Evolutionary conservation across 2,113 vertebrate genomes (phyloP).

Genomic region (Nannospalax galili): DNA sequence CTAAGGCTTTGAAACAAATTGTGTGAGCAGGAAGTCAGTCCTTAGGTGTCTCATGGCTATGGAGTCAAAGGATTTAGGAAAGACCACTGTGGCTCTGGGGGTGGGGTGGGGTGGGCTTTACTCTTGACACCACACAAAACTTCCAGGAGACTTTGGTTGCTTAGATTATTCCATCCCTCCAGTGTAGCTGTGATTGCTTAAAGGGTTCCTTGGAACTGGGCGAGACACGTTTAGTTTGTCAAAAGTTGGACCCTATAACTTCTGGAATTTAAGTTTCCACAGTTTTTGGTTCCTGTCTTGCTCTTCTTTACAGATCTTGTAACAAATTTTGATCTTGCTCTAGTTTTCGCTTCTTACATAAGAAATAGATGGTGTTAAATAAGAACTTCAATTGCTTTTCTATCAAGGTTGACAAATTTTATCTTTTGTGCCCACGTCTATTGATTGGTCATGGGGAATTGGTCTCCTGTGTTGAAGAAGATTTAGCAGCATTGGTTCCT

Average conservation of each 20-base stretch:
- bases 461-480: background rate
- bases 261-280: background rate
- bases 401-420: background rate
- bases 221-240: background rate
- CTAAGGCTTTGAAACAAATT: background rate
- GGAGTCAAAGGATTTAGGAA: background rate
- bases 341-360: background rate
- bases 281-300: background rate
- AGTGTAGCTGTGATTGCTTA: background rate
- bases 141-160: background rate
- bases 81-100: background rate
- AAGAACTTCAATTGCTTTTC: constrained; percentile 36
- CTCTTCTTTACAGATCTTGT: background rate
- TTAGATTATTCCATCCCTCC: background rate
- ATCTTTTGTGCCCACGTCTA: background rate
- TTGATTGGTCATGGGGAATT: background rate
- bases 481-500: background rate
- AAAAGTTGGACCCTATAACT: background rate
- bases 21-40: background rate
- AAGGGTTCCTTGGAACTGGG: background rate
- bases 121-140: background rate
- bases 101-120: background rate
- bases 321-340: background rate
- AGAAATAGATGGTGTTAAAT: background rate
- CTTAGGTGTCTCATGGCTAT: background rate